Evolutionary conservation across 2,113 vertebrate genomes (phyloP), one percentile per base, ranked within the genome.

Genomic region (Buteo buteo): DNA sequence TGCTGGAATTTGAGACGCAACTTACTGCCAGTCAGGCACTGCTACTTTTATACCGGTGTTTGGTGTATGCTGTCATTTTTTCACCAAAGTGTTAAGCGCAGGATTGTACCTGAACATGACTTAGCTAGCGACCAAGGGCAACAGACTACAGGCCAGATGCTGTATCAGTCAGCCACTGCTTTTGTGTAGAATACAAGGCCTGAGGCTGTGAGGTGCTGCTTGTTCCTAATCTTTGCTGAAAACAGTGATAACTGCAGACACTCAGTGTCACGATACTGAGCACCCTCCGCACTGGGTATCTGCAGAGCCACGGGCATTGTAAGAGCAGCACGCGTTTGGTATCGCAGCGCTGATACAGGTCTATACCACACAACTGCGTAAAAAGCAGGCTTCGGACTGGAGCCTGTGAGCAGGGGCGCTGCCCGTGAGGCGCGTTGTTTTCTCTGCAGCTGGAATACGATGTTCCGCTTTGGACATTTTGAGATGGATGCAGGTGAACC

Each of bases 351-450:
- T 12, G 50, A 3, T 12, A 32, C 11, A 6, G 21, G 29, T 62
- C 6, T 1, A 22, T 11, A 6, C 7, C 0, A 0, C 0, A 0
- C 10, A 1, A 7, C 4, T 34, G 82, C 13, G 81, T 21, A 44
- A 88, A 61, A 58, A 52, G 7, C 58, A 52, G 82, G 65, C n/a
- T 15, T 10, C 6, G 7, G 66, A 7, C n/a, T 2, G 59, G 21
- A 8, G 32, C 0, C 5, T 9, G 61, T 0, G 28, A 90, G 45
- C 64, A 12, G 59, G 18, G 3, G 13, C 0, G 49, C 84, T 55
- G 79, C 72, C 49, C 3, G 0, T 0, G 6, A 16, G 77, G 16
- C 0, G 0, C 1, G 1, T 12, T 29, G 21, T 64, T 82, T 6
- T 31, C 57, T 5, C 52, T 29, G 57, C n/a, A 13, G 7, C 13